Conservation (phyloP, 2,888 invertebrate genomes). For the Rhamphomyia laevipes region DNA sequence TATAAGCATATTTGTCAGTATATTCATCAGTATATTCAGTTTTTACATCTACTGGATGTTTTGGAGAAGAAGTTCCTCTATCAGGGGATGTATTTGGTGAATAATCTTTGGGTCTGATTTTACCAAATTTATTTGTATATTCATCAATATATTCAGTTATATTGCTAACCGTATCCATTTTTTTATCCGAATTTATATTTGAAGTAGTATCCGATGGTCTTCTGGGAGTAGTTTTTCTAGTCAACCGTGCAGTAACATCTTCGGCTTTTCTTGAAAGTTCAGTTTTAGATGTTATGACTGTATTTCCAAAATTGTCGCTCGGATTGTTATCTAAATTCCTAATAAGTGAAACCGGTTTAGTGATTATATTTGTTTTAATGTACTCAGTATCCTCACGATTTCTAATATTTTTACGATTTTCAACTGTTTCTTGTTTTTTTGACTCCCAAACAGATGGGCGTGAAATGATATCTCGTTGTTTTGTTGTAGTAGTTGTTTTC, state of each 20-base stretch:
- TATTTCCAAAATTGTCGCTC: conserved; percentile 20
- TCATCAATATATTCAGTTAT: not conserved
- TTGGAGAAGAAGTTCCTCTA: not conserved
- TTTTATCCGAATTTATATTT: not conserved
- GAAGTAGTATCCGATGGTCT: not conserved
- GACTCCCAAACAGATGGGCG: conserved; percentile 41
- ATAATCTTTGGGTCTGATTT: not conserved
- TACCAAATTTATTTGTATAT: not conserved
- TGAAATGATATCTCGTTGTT: conserved; percentile 40
- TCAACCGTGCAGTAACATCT: not conserved
- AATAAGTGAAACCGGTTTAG: conserved; percentile 16
- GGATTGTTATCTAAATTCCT: not conserved
- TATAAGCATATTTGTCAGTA: conserved; percentile 1
- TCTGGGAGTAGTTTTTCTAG: conserved; percentile 28
- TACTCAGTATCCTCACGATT: not conserved
- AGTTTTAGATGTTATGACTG: conserved; percentile 17
- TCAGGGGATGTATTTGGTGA: not conserved
- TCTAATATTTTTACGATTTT: not conserved
- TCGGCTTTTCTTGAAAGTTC: not conserved
- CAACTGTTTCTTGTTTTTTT: conserved; percentile 12
- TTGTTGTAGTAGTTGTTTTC: conserved; percentile 23
- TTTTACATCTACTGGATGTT: conserved; percentile 6
- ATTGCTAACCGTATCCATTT: too few relatives aligned
- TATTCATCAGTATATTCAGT: conserved; percentile 7
- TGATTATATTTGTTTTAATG: conserved; percentile 23